phyloP scores from a whole-genome alignment of 1,140 invertebrate genomes.

The Drosophila murphyi region DNA sequence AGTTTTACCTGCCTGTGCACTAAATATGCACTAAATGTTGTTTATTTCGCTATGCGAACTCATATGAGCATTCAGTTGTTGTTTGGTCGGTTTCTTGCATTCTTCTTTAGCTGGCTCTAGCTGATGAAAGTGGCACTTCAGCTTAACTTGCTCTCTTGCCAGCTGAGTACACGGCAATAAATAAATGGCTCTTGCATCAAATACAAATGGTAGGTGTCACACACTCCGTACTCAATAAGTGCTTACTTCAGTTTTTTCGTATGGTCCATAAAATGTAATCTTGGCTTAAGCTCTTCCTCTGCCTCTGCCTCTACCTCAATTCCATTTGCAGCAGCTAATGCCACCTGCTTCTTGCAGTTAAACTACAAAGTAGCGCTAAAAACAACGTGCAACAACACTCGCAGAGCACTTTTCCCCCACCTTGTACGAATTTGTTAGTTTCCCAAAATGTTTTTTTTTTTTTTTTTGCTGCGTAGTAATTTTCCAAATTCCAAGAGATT shows the following conservation, averaged over 20 bases:
- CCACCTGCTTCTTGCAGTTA: too few species aligned
- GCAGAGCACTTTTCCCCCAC: too few species aligned
- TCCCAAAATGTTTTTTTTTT: too few species aligned
- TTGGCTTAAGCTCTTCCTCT: too few species aligned
- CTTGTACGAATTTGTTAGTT: too few species aligned
- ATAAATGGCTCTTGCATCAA: slow-evolving; percentile 13
- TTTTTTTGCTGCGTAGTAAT: too few species aligned
- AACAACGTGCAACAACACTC: too few species aligned
- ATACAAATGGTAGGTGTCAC: slow-evolving; percentile 1
- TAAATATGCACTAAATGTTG: slow-evolving; percentile 80
- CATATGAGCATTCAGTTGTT: slow-evolving; percentile 25
- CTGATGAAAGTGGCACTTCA: slow-evolving; percentile 30
- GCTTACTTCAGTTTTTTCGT: neutral
- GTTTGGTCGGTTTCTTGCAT: slow-evolving; percentile 21
- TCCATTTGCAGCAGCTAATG: too few species aligned
- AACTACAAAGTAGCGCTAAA: too few species aligned
- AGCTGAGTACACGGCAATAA: slow-evolving; percentile 20
- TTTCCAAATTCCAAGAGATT: too few species aligned
- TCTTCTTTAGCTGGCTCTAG: slow-evolving; percentile 24
- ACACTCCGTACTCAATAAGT: neutral
- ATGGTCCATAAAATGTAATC: too few species aligned
- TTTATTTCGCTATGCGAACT: slow-evolving; percentile 53
- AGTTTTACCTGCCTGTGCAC: slow-evolving; percentile 63
- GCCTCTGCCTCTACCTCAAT: too few species aligned
- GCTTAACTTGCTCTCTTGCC: neutral